Conservation (phyloP, 1,140 invertebrate species). For the Macrocentrus cingulum region DNA sequence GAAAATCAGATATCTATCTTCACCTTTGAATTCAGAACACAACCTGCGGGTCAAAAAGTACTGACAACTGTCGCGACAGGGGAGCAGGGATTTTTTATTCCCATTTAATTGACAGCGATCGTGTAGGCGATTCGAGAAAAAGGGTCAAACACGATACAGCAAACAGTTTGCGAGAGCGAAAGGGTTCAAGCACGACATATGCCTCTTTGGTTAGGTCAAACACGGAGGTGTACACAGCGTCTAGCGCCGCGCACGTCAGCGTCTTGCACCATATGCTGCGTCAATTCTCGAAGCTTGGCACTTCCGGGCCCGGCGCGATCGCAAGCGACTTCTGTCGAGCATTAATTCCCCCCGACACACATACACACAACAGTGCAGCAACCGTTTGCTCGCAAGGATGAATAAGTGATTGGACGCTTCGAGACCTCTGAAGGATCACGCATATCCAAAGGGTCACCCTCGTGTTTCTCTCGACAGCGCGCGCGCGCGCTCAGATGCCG, state of each 20-base stretch:
- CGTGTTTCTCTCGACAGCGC: slow-evolving; percentile 21
- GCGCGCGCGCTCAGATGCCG: not conserved
- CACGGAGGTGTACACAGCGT: too few relatives aligned
- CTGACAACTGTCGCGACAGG: not conserved
- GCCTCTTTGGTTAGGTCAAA: slow-evolving; percentile 3
- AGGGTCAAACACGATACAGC: slow-evolving; percentile 18
- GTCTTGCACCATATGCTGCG: slow-evolving; percentile 10
- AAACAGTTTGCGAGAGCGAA: not conserved
- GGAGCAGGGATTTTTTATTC: not conserved
- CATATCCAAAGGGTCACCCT: slow-evolving; percentile 26
- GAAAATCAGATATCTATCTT: too few relatives aligned
- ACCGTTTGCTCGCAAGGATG: too few relatives aligned
- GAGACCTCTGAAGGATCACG: not conserved
- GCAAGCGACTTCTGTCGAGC: not conserved
- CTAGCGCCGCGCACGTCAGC: slow-evolving; percentile 10
- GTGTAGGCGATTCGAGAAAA: slow-evolving; percentile 8
- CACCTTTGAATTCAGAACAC: too few relatives aligned
- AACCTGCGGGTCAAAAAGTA: too few relatives aligned
- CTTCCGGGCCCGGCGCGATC: not conserved
- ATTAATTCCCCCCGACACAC: not conserved
- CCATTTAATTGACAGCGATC: not conserved
- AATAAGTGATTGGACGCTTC: too few relatives aligned
- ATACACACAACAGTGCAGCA: too few relatives aligned
- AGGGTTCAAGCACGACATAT: not conserved
- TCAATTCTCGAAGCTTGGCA: slow-evolving; percentile 1